These are phyloP conservation scores for Tauraco hartlaubi DNA, from an alignment of 2,797 vertebrate species.

Conservation along the genomic window DNA sequence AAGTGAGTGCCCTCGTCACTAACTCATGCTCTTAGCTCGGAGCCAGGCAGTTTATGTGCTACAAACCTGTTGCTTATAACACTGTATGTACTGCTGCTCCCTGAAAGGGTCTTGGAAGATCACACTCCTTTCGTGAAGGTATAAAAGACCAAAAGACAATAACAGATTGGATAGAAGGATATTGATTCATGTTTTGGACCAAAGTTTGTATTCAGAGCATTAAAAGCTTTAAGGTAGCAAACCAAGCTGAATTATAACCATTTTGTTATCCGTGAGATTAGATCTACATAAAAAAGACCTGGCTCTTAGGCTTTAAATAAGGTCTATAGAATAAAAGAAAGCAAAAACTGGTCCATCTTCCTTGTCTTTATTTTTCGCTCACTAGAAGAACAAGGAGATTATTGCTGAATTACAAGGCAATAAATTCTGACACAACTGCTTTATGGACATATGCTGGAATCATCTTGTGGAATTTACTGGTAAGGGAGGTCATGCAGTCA, in stretches of 20 bases:
- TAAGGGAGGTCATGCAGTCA: slow-evolving; percentile 24
- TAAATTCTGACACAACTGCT: background rate
- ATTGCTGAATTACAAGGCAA: slow-evolving; percentile 11
- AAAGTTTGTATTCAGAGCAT: background rate
- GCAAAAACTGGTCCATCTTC: background rate
- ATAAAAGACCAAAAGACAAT: background rate
- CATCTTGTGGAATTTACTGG: slow-evolving; percentile 14
- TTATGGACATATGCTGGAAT: background rate
- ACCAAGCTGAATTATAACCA: background rate
- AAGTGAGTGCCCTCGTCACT: background rate
- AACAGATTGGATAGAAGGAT: background rate
- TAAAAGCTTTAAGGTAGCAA: slow-evolving; percentile 12
- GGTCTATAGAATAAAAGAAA: background rate
- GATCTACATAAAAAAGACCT: background rate
- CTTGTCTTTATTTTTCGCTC: background rate
- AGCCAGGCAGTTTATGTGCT: background rate
- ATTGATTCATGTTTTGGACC: slow-evolving; percentile 2
- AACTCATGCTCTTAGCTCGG: background rate
- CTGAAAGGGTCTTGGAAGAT: slow-evolving; percentile 7
- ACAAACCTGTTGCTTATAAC: background rate
- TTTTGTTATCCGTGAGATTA: background rate
- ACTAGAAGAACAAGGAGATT: background rate
- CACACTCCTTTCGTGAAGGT: background rate
- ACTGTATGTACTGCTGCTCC: background rate
- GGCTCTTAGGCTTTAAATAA: background rate